These are phyloP conservation scores for Pectinophora gossypiella DNA, from an alignment of 1,140 invertebrate genomes.

Conservation along the genomic window DNA sequence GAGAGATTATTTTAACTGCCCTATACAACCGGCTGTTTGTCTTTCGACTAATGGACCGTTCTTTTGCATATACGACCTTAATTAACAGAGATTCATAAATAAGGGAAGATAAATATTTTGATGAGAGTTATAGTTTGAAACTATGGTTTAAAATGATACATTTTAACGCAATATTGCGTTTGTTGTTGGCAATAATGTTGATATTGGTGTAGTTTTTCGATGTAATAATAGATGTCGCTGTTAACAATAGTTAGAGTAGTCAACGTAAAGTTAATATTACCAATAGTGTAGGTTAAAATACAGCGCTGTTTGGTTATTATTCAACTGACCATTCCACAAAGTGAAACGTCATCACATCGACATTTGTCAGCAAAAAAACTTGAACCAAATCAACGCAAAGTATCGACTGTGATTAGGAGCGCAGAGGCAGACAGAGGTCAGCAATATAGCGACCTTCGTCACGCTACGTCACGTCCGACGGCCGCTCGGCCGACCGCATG, in stretches of 20 bases:
- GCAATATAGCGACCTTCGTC: conserved; percentile 71
- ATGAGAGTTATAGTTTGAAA: neutral
- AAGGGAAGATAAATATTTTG: conserved; percentile 9
- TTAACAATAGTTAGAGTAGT: too few relatives aligned
- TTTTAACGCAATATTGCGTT: too few relatives aligned
- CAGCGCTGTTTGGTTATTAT: too few relatives aligned
- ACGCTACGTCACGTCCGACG: conserved; percentile 63
- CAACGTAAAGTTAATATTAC: too few relatives aligned
- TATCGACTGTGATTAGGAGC: conserved; percentile 53
- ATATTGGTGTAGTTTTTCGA: too few relatives aligned
- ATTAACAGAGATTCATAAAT: conserved; percentile 31
- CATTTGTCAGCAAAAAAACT: conserved; percentile 3
- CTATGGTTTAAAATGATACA: too few relatives aligned
- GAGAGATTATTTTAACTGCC: conserved; percentile 58
- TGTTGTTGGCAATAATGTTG: too few relatives aligned
- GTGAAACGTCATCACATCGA: neutral
- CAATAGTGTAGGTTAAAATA: too few relatives aligned
- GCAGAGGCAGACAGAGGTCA: conserved; percentile 63
- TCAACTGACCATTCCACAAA: too few relatives aligned
- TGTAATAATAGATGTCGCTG: too few relatives aligned
- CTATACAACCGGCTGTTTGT: conserved; percentile 45
- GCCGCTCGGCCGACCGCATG: conserved; percentile 38
- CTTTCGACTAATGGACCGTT: conserved; percentile 60
- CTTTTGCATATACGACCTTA: conserved; percentile 46
- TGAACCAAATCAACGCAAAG: conserved; percentile 31